A percentile compares a stretch with the other conserved stretches of the same genome.
Conservation (phyloP, 2,797 vertebrate species). For the Eptatretus atami region DNA sequence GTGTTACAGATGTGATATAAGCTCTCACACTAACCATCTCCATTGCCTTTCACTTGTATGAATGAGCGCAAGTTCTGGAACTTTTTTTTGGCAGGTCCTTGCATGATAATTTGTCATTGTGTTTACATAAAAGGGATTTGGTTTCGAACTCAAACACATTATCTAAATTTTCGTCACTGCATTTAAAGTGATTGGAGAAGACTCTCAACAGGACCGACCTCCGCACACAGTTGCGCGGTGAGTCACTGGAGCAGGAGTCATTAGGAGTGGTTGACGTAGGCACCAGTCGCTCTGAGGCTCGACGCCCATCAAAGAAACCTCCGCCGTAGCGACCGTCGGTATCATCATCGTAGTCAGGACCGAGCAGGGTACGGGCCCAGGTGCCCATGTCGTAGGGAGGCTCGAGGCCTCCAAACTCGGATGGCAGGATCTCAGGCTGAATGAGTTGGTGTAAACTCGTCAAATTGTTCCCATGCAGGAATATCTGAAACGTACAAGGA, state of each 20-base stretch:
- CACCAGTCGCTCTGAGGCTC: slow-evolving; percentile 3
- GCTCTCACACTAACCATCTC: no score
- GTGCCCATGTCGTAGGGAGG: slow-evolving; percentile 96
- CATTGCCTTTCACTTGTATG: no score
- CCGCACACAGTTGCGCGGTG: slow-evolving; percentile 1
- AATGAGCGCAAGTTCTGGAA: no score
- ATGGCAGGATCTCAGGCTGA: slow-evolving; percentile 80
- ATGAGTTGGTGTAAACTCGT: slow-evolving; percentile 87
- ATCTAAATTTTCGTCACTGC: no score
- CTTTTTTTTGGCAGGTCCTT: no score
- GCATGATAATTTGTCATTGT: no score
- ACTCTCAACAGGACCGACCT: no score
- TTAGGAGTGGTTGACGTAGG: not conserved
- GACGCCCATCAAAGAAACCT: slow-evolving; percentile 3
- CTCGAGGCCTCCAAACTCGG: slow-evolving; percentile 84
- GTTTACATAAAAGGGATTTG: no score
- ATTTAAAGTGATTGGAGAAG: no score
- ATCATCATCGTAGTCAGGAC: slow-evolving; percentile 86
- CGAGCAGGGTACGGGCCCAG: slow-evolving; percentile 72
- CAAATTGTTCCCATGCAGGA: slow-evolving; percentile 90
- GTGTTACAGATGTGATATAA: no score
- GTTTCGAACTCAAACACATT: no score
- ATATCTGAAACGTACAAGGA: slow-evolving; percentile 28
- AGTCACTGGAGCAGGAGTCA: not conserved
- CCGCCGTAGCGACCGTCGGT: slow-evolving; percentile 17